Percentiles rank a stretch among this genome's conserved stretches.
Evolutionary conservation across 92 coral and sea anemone species (phyloP).

Genomic region (Blastomussa wellsi): DNA sequence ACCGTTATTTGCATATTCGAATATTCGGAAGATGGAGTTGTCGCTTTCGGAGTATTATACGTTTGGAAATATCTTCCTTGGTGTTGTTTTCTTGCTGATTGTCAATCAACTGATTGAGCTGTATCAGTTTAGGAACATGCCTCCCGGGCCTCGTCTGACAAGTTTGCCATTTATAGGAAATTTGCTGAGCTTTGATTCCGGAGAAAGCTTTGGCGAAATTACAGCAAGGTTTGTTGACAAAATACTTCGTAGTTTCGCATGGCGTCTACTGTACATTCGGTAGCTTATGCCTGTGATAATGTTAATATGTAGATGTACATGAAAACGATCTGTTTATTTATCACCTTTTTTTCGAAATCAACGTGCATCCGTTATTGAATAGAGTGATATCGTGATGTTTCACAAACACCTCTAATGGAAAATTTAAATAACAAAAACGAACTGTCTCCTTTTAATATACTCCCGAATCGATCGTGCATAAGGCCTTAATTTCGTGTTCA

Average conservation of each 20-base stretch:
- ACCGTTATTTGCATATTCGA: neutral
- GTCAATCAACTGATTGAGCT: conserved; percentile 51
- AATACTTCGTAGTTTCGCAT: neutral
- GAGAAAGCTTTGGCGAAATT: conserved; percentile 7
- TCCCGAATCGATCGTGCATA: too few relatives aligned
- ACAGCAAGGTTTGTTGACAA: conserved; percentile 34
- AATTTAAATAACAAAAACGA: too few relatives aligned
- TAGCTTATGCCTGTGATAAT: too few relatives aligned
- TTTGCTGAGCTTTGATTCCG: conserved; percentile 48
- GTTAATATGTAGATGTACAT: too few relatives aligned
- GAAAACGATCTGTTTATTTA: too few relatives aligned
- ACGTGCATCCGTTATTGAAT: too few relatives aligned
- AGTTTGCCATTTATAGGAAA: conserved; percentile 67
- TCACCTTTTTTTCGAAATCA: too few relatives aligned
- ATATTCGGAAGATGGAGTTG: conserved; percentile 6
- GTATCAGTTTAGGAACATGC: conserved; percentile 68
- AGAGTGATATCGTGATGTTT: too few relatives aligned
- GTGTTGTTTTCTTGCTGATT: conserved; percentile 34
- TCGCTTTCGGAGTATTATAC: conserved; percentile 1
- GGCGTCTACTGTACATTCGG: neutral
- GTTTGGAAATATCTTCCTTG: conserved; percentile 38
- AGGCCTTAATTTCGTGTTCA: too few relatives aligned
- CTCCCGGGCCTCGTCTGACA: conserved; percentile 68
- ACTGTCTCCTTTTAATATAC: too few relatives aligned
- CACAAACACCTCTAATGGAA: too few relatives aligned